A percentile compares a stretch with the other conserved stretches of the same genome.
Evolutionary conservation across 2,797 vertebrate species (phyloP).

Genomic region (Fistularia commersonii): DNA sequence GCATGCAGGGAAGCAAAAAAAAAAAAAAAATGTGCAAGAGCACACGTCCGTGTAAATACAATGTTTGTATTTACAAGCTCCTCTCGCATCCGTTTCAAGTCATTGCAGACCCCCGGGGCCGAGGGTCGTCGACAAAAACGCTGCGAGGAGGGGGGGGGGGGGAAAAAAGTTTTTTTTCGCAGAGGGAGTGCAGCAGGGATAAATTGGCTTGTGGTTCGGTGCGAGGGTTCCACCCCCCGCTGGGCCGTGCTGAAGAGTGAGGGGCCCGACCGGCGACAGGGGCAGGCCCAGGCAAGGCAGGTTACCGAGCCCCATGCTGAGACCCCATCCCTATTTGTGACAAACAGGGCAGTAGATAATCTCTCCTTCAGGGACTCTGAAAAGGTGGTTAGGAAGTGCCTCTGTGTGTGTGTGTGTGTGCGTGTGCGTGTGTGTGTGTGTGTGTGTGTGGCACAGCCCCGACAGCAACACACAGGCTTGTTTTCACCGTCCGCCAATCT

Average conservation of each 20-base stretch:
- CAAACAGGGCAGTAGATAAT: constrained; percentile 79
- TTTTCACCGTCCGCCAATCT: constrained; percentile 24
- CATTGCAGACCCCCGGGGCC: constrained; percentile 69
- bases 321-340: constrained; percentile 73
- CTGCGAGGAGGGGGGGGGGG: constrained; percentile 50
- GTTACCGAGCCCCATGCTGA: constrained; percentile 66
- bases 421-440: constrained; percentile 48
- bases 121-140: constrained; percentile 59
- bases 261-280: constrained; percentile 72
- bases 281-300: constrained; percentile 80
- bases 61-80: constrained; percentile 27
- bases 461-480: constrained; percentile 25
- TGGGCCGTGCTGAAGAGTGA: constrained; percentile 74
- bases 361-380: constrained; percentile 74
- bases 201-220: constrained; percentile 75
- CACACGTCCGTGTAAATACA: too few species aligned
- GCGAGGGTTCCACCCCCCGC: constrained; percentile 57
- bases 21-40: too few species aligned
- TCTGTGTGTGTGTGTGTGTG: constrained; percentile 37
- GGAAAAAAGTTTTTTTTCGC: constrained; percentile 50
- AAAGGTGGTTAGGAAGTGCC: constrained; percentile 55
- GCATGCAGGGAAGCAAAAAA: too few species aligned
- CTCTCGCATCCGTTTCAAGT: constrained; percentile 76
- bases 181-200: constrained; percentile 57
- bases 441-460: constrained; percentile 26